Percentiles rank a stretch among this genome's conserved stretches.
phyloP scores from a whole-genome alignment of 1,140 invertebrate genomes.

The Ptiloglossa arizonensis region DNA sequence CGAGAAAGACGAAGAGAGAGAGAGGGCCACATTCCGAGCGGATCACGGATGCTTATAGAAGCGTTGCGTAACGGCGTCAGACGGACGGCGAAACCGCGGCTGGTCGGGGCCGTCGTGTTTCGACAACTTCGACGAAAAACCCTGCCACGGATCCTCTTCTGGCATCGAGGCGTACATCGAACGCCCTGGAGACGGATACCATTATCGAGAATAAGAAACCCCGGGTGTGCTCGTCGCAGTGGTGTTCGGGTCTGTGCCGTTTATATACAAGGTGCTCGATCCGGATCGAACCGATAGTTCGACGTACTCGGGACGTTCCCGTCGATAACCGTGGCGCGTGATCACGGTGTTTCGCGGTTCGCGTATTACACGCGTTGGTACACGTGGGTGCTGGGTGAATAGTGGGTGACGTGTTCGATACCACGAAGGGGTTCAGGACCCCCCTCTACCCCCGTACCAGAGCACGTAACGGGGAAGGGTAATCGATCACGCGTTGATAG shows the following conservation, averaged over 20 bases:
- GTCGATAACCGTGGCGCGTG: no score
- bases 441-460: no score
- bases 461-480: no score
- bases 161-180: neutral
- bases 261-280: conserved; percentile 3
- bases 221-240: no score
- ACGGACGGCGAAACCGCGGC: conserved; percentile 65
- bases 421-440: no score
- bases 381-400: neutral
- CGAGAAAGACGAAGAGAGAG: conserved; percentile 24
- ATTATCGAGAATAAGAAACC: no score
- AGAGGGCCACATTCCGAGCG: conserved; percentile 77
- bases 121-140: conserved; percentile 53
- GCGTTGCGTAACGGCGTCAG: conserved; percentile 79
- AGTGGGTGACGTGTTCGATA: no score
- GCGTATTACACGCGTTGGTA: neutral
- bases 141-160: conserved; percentile 8
- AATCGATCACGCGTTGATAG: no score
- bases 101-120: conserved; percentile 55
- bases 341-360: no score
- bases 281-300: neutral
- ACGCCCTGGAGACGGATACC: neutral
- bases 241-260: neutral
- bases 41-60: conserved; percentile 82
- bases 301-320: no score